Percentiles rank a stretch among this genome's conserved stretches.
phyloP scores from a whole-genome alignment of 2,797 vertebrate genomes.

The Anguilla anguilla region DNA sequence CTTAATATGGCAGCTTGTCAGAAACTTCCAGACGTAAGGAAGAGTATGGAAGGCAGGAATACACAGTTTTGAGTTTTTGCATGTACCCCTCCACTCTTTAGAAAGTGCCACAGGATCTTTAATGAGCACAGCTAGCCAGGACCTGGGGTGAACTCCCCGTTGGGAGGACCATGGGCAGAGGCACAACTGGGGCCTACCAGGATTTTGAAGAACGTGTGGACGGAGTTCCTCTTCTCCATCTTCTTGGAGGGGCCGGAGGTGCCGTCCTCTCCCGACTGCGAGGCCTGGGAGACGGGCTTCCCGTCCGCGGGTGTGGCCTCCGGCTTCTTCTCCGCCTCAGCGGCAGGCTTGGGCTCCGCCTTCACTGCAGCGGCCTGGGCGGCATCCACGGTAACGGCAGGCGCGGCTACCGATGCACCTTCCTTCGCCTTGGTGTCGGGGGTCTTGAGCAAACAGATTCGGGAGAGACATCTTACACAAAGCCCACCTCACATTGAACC shows the following conservation, averaged over 20 bases:
- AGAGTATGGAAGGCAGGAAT: background rate
- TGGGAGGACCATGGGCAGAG: background rate
- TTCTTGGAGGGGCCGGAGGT: conserved; percentile 67
- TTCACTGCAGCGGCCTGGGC: conserved; percentile 60
- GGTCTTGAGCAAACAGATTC: conserved; percentile 49
- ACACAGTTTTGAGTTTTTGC: background rate
- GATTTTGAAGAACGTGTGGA: conserved; percentile 88
- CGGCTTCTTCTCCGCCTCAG: conserved; percentile 34
- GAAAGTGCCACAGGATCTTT: no score
- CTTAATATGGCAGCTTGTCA: background rate
- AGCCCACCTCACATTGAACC: background rate
- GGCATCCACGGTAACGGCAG: conserved; percentile 51
- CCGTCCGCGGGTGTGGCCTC: conserved; percentile 54
- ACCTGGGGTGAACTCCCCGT: background rate
- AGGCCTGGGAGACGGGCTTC: conserved; percentile 58
- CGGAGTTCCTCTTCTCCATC: conserved; percentile 88
- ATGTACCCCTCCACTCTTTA: background rate
- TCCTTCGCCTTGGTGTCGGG: conserved; percentile 66
- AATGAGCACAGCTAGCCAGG: background rate
- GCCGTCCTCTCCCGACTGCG: conserved; percentile 69
- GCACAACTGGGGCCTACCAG: conserved; percentile 74
- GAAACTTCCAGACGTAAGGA: background rate
- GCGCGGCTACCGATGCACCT: conserved; percentile 45
- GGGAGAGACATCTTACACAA: background rate
- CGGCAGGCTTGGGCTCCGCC: conserved; percentile 67